Percentiles rank a stretch among this genome's conserved stretches.
Evolutionary conservation across 2,797 vertebrate genomes (phyloP).

Genomic region (Hozukius guyotensis): DNA sequence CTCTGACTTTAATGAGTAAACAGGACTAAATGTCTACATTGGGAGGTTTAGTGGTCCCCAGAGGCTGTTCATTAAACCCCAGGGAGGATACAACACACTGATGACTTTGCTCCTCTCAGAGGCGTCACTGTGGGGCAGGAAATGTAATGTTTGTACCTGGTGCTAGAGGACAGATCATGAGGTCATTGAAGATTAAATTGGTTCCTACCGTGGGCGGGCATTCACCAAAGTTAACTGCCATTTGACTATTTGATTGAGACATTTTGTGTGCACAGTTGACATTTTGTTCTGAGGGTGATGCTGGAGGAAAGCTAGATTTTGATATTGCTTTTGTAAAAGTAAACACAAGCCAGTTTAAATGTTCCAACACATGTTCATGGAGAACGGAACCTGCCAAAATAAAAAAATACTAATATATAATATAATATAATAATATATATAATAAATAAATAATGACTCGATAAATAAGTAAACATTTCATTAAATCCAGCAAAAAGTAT

Average conservation of each 20-base stretch:
- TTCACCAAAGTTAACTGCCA: background rate
- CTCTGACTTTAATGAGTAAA: background rate
- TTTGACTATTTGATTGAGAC: background rate
- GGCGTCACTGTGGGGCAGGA: background rate
- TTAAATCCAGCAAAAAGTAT: too few species aligned
- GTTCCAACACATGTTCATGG: background rate
- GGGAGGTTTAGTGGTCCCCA: background rate
- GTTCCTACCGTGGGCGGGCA: background rate
- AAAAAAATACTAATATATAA: too few species aligned
- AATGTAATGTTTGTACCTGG: background rate
- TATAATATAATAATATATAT: too few species aligned
- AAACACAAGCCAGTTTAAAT: background rate
- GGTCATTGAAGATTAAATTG: background rate
- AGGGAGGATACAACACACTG: background rate
- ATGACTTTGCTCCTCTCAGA: background rate
- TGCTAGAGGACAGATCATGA: background rate
- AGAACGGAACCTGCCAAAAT: too few species aligned
- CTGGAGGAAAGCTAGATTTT: background rate
- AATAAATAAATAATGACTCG: too few species aligned
- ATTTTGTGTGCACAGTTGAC: background rate
- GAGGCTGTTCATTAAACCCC: conserved; percentile 2
- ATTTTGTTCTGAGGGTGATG: background rate
- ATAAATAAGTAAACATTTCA: too few species aligned
- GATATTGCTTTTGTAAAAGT: background rate
- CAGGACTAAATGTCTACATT: background rate